These are phyloP conservation scores for Phainopepla nitens DNA, from an alignment of 2,113 vertebrate genomes.

Conservation along the genomic window DNA sequence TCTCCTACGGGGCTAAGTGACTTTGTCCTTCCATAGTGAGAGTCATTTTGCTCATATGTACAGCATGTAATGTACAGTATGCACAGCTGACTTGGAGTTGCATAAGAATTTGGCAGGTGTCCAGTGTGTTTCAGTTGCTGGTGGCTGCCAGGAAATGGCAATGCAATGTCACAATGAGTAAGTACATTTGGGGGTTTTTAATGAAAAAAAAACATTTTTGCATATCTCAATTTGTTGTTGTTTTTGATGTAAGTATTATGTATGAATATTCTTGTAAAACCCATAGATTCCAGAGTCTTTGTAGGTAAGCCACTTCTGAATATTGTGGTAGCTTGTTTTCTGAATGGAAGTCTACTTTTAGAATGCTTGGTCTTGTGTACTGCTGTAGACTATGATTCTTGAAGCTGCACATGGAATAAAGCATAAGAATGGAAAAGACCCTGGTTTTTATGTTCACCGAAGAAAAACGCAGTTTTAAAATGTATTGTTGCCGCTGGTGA, in stretches of 20 bases:
- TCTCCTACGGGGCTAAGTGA: not conserved
- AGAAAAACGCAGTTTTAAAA: not conserved
- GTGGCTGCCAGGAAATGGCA: not conserved
- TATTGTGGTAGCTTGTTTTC: not conserved
- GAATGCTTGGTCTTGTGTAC: not conserved
- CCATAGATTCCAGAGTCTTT: not conserved
- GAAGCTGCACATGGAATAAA: not conserved
- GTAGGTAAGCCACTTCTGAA: not conserved
- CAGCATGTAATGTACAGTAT: not conserved
- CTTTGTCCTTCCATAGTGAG: not conserved
- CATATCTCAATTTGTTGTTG: not conserved
- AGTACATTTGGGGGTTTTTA: not conserved
- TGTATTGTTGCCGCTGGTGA: not conserved
- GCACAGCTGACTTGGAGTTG: not conserved
- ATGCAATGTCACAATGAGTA: not conserved
- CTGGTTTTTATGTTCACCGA: accelerated
- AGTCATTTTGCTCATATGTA: not conserved
- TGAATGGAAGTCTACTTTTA: not conserved
- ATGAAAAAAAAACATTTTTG: not conserved
- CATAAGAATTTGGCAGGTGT: constrained; percentile 5
- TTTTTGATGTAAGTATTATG: not conserved
- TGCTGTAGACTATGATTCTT: not conserved
- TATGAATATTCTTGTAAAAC: not conserved
- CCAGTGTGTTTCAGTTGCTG: not conserved
- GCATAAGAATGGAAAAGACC: not conserved